A percentile compares a stretch with the other conserved stretches of the same genome.
These are phyloP conservation scores for Phrynosoma platyrhinos DNA, from an alignment of 2,113 vertebrate species.

Conservation along the genomic window DNA sequence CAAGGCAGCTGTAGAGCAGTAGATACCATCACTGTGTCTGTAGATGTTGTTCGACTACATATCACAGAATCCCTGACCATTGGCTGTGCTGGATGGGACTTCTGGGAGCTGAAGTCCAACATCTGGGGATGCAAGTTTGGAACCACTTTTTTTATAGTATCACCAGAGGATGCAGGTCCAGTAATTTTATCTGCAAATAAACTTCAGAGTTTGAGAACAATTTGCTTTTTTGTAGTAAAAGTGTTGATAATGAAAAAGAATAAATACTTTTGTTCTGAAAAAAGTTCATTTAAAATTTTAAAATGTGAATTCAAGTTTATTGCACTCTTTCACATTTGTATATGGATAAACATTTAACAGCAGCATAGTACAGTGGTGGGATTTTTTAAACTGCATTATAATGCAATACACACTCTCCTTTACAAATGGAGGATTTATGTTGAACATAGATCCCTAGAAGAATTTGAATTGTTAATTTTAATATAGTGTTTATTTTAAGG, in stretches of 20 bases:
- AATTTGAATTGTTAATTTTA: constrained; percentile 5
- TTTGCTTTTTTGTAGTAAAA: not conserved
- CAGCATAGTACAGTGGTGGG: not conserved
- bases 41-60: too few relatives aligned
- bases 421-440: not conserved
- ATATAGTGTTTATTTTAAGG: constrained; percentile 8
- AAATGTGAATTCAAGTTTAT: not conserved
- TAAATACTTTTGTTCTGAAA: not conserved
- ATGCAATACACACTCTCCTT: not conserved
- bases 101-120: too few relatives aligned
- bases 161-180: not conserved
- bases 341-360: not conserved
- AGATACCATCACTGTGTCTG: too few relatives aligned
- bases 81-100: too few relatives aligned
- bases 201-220: not conserved
- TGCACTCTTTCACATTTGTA: not conserved
- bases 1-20: too few relatives aligned
- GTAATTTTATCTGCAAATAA: not conserved
- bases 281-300: not conserved
- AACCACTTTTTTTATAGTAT: not conserved
- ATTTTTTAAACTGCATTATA: not conserved
- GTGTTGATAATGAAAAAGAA: not conserved
- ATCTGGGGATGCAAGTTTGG: not conserved
- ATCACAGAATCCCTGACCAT: too few relatives aligned
- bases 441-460: not conserved